Percentiles rank a stretch among this genome's conserved stretches.
Conservation (phyloP, 2,113 vertebrate species). For the Rhipidura dahli region DNA sequence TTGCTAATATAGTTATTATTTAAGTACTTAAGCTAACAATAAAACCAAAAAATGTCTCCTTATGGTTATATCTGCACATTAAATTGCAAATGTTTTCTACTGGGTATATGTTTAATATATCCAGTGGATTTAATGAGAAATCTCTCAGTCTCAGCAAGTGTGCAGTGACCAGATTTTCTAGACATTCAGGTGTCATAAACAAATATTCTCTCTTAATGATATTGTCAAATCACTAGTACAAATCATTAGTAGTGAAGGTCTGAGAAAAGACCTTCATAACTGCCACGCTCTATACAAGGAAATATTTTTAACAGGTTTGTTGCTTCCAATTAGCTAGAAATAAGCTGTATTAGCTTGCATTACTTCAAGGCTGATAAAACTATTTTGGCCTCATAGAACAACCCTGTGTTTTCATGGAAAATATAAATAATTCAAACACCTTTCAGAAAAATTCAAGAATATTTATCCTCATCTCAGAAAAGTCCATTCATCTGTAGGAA, state of each 20-base stretch:
- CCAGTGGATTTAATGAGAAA: not conserved
- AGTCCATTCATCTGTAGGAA: not conserved
- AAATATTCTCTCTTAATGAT: not conserved
- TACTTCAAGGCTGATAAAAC: not conserved
- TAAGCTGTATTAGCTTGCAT: not conserved
- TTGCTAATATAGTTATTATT: not conserved
- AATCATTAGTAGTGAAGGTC: not conserved
- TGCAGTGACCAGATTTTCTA: not conserved
- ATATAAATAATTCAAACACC: slow-evolving; percentile 3
- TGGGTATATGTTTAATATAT: not conserved
- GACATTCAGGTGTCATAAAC: not conserved
- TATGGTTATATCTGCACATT: not conserved
- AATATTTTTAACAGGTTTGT: not conserved
- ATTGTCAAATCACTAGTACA: not conserved
- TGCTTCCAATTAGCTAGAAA: slow-evolving; percentile 5
- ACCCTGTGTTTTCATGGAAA: not conserved
- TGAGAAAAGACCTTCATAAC: not conserved
- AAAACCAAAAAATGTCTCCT: not conserved
- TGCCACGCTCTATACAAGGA: not conserved
- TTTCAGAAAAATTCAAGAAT: slow-evolving; percentile 21
- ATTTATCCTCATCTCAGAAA: not conserved
- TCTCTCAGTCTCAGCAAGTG: not conserved
- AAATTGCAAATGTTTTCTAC: not conserved
- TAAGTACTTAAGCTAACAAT: not conserved
- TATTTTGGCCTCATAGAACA: not conserved